A percentile compares a stretch with the other conserved stretches of the same genome.
phyloP scores from a whole-genome alignment of 2,113 vertebrate genomes.

The Siphamia tubifer region DNA sequence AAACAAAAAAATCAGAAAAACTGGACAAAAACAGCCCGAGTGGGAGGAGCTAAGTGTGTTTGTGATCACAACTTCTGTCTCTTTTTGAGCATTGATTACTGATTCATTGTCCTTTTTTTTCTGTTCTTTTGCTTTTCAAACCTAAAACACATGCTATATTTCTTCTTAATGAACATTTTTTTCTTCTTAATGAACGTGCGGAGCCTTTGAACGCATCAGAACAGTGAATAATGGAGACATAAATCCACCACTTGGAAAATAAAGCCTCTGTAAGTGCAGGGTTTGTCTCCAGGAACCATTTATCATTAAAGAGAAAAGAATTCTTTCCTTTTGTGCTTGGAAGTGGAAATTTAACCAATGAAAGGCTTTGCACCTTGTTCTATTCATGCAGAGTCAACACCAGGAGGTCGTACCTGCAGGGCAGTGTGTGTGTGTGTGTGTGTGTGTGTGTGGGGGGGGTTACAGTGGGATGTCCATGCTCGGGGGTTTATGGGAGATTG shows the following conservation, averaged over 20 bases:
- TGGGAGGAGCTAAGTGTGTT: no score
- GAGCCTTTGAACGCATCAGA: slow-evolving; percentile 35
- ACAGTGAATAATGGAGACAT: slow-evolving; percentile 25
- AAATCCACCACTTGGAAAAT: slow-evolving; percentile 15
- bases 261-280: slow-evolving; percentile 48
- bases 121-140: no score
- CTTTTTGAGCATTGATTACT: no score
- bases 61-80: no score
- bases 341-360: slow-evolving; percentile 54
- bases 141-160: no score
- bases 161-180: no score
- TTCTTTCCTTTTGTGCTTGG: slow-evolving; percentile 50
- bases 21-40: no score
- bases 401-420: slow-evolving; percentile 63
- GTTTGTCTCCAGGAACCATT: slow-evolving; percentile 53
- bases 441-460: slow-evolving; percentile 5
- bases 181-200: slow-evolving; percentile 19
- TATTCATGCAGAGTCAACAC: slow-evolving; percentile 55
- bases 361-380: slow-evolving; percentile 38
- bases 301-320: slow-evolving; percentile 53
- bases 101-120: no score
- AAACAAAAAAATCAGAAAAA: no score
- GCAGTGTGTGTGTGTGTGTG: slow-evolving; percentile 22
- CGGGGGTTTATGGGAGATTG: slow-evolving; percentile 22
- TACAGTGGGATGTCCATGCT: not conserved